Evolutionary conservation across 2,888 invertebrate species (phyloP), one percentile per base, ranked within the genome.

Genomic region (Lasioglossum marginatum): DNA sequence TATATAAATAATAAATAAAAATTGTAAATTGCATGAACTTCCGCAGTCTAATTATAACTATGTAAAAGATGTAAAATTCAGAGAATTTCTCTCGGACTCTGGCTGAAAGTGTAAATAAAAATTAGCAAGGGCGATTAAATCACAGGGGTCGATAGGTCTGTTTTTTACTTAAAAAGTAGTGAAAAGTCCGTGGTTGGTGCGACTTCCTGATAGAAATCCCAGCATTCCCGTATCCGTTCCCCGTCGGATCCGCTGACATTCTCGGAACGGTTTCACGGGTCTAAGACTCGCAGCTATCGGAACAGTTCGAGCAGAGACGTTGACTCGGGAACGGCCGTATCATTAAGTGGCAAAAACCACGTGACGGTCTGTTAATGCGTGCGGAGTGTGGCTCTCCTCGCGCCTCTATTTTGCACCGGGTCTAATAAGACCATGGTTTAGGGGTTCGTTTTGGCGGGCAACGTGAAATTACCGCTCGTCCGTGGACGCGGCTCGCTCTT

Each of bases 391-490:
- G 60, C 60, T 70, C 34, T 74, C 48, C 52, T 52, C 52, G 52
- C 52, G 27, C 63, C 23, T 27, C 57, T 82, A 79, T 79, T 71
- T 82, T 68, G 31, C 37, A 63, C 60, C 23, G 14, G 45, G 77
- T 83, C 88, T 88, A 91, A 88, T 88, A 91, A 91, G 89, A 90
- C 86, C 87, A 19, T 83, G 83, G 87, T 90, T 84, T 85, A 82
- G 81, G 77, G 73, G 68, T 66, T 66, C 66, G 16, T 66, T 66
- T 77, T 77, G 81, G 83, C n/a, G 40, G 31, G 66, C 66, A 87
- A 91, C 89, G 85, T 89, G 87, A 87, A 91, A 89, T 89, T 91
- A 89, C 86, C 80, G 87, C 88, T 88, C 87, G 83, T 83, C 87
- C 88, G 73, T 66, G 72, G 73, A 85, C 80, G 71, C 79, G 73